phyloP scores from a whole-genome alignment of 2,888 invertebrate species.

The Brachyptera putata region DNA sequence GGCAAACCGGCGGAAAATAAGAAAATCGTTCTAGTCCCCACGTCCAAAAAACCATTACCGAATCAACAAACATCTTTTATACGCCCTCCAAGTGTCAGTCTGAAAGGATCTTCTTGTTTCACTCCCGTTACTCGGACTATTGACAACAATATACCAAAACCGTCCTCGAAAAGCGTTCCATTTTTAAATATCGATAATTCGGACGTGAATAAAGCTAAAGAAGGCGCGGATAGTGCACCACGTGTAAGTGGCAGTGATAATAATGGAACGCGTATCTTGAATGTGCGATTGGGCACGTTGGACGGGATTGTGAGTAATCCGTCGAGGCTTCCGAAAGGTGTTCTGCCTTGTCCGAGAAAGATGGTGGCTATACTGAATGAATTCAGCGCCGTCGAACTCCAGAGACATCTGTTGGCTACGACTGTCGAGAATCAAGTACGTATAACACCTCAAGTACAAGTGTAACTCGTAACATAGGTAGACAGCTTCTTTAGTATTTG shows the following conservation, averaged over 20 bases:
- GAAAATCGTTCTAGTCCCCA: conserved; percentile 13
- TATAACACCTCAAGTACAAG: conserved; percentile 4
- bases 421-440: conserved; percentile 81
- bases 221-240: not conserved
- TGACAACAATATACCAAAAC: no score
- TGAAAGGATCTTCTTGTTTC: not conserved
- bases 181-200: no score
- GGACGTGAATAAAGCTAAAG: no score
- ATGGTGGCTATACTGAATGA: conserved; percentile 80
- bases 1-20: conserved; percentile 18
- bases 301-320: conserved; percentile 59
- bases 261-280: not conserved
- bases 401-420: conserved; percentile 74
- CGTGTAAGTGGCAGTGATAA: not conserved
- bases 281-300: conserved; percentile 54
- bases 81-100: not conserved
- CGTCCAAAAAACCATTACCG: not conserved
- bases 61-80: not conserved
- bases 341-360: conserved; percentile 66
- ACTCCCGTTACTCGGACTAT: no score
- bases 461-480: no score
- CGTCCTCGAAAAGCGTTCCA: not conserved
- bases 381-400: conserved; percentile 75
- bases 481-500: no score
- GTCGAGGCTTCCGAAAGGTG: conserved; percentile 44